Evolutionary conservation across 2,113 vertebrate genomes (phyloP).

Genomic region (Melanotaenia duboulayi): DNA sequence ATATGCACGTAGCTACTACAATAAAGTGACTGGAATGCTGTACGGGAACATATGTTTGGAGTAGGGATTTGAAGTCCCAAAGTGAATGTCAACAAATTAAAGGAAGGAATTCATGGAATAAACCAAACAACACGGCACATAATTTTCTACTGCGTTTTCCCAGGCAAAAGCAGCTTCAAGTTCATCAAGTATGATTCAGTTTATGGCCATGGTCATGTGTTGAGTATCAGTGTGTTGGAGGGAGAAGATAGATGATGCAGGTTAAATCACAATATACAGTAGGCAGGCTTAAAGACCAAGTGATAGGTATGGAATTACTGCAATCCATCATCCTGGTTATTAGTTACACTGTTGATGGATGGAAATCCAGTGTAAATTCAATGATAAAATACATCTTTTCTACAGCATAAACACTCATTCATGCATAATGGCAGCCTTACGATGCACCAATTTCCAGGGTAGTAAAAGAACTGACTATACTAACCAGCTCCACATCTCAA

Average conservation of each 20-base stretch:
- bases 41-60: no score
- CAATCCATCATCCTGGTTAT: constrained; percentile 62
- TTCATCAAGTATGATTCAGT: constrained; percentile 31
- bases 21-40: no score
- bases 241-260: constrained; percentile 53
- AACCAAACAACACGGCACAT: no score
- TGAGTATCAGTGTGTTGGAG: constrained; percentile 31
- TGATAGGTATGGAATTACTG: constrained; percentile 59
- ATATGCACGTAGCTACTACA: no score
- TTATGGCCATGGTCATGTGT: constrained; percentile 5
- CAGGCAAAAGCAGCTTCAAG: constrained; percentile 32
- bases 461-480: constrained; percentile 43
- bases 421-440: constrained; percentile 17
- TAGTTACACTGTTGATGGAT: constrained; percentile 57
- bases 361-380: constrained; percentile 35
- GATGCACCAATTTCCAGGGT: background rate
- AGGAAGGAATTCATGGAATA: no score
- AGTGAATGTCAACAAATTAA: no score
- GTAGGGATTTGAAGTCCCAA: no score
- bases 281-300: constrained; percentile 54
- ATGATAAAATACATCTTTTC: constrained; percentile 31
- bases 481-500: constrained; percentile 67
- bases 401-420: constrained; percentile 31
- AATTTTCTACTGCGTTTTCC: constrained; percentile 9
- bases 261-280: constrained; percentile 54